Conservation (phyloP, 2,113 vertebrate genomes). For the human (Homo sapiens) region GRCh38 chr5:118280001-118280500, state of each 20-base stretch:
- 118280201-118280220: conserved; percentile 48
- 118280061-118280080: conserved; percentile 88
- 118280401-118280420: background rate
- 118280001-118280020: conserved; percentile 83
- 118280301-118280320: conserved; percentile 49
- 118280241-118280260: conserved; percentile 69
- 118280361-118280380: background rate
- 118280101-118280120: conserved; percentile 87
- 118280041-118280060: conserved; percentile 89
- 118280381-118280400: conserved; percentile 36
- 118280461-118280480: background rate
- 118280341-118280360: conserved; percentile 13
- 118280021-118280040: conserved; percentile 86
- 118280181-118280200: conserved; percentile 83
- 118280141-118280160: conserved; percentile 90
- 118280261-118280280: conserved; percentile 72
- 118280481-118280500: background rate
- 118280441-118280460: background rate
- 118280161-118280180: conserved; percentile 87
- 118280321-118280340: conserved; percentile 15
- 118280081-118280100: conserved; percentile 88
- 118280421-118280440: background rate
- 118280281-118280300: conserved; percentile 73
- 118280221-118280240: conserved; percentile 69
- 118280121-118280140: conserved; percentile 88